Evolutionary conservation across 2,888 invertebrate genomes (phyloP), one percentile per base, ranked within the genome.

Genomic region (Trichogramma evanescens): DNA sequence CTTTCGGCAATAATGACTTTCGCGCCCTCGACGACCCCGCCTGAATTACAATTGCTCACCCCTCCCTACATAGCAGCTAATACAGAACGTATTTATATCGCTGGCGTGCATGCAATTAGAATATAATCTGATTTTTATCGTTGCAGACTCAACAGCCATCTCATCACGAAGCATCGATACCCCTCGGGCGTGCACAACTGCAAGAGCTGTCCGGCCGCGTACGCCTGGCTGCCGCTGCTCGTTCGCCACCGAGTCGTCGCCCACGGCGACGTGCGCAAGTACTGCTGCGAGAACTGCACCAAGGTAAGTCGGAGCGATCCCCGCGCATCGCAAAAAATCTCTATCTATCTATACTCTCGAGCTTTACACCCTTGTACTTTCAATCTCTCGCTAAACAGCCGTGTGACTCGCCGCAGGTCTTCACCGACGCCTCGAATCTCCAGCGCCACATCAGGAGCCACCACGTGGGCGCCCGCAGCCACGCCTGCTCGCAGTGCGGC

Each of bases 401-500:
- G 70, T 26, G 26, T 26, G 76, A 76, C 74, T 80, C 78, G 78
- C 83, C 86, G 78, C 86, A 92, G 88, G 89, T 91, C 79, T 97
- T 96, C 84, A 92, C 93, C 75, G 95, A 96, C 84, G 93, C 95
- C 74, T 93, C 93, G 82, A 94, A 95, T 82, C 86, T 96, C 70
- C 96, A 96, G 83, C 88, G 95, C 73, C 97, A 97, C 84, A 95
- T 95, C 80, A 87, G 96, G 75, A 89, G 91, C 68, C 91, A 93
- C 79, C 96, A 97, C 89, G 91, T 91, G 67, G 96, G 96, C 58
- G 95, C 95, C 52, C 86, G 97, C 74, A 90, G 92, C 76, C 97
- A 99, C 86, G 95, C 95, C 69, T 99, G 99, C 77, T 88, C 91
- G 63, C 95, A 97, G 82, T 99, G 99, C 82, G 97, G 97, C 67